Percentiles rank a stretch among this genome's conserved stretches.
These are phyloP conservation scores for Conus canariensis DNA, from an alignment of 2,888 invertebrate genomes.

Conservation along the genomic window DNA sequence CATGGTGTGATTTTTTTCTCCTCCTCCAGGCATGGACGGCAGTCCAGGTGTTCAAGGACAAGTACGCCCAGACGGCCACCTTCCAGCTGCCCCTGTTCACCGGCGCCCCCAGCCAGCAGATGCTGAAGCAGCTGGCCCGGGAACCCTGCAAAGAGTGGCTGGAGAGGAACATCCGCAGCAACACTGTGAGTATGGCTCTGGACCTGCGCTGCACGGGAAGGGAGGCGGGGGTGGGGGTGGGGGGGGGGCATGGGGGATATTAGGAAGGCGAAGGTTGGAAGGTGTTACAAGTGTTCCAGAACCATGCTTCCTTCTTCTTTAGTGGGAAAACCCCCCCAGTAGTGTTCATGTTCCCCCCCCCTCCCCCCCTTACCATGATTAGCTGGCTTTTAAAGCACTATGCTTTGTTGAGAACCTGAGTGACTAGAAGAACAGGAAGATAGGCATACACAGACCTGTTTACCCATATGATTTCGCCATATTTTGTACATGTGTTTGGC, in stretches of 20 bases:
- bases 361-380: too few relatives aligned
- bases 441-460: too few relatives aligned
- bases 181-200: constrained; percentile 58
- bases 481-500: too few relatives aligned
- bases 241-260: too few relatives aligned
- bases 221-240: background rate
- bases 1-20: too few relatives aligned
- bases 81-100: constrained; percentile 76
- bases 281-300: too few relatives aligned
- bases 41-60: constrained; percentile 74
- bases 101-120: constrained; percentile 70
- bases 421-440: too few relatives aligned
- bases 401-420: too few relatives aligned
- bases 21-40: constrained; percentile 75
- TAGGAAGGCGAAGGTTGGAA: too few relatives aligned
- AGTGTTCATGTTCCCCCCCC: too few relatives aligned
- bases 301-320: background rate
- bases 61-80: constrained; percentile 71
- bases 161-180: constrained; percentile 67
- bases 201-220: background rate
- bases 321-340: background rate
- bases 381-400: too few relatives aligned
- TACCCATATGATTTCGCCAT: too few relatives aligned
- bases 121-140: constrained; percentile 72
- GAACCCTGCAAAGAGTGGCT: constrained; percentile 75